Conservation (phyloP, 2,888 invertebrate species). For the Lepidocyrtoides sp. region DNA sequence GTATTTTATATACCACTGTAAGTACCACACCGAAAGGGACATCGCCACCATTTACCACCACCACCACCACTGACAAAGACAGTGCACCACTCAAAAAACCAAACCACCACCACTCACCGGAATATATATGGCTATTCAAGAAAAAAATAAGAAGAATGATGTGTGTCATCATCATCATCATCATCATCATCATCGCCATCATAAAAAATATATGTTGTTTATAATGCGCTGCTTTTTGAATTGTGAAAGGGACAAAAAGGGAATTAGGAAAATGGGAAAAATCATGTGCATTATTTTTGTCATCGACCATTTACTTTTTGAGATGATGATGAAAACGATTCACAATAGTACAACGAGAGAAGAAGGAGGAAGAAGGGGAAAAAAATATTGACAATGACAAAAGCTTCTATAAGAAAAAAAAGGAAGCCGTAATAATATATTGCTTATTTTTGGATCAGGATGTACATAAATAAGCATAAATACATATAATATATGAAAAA, state of each 20-base stretch:
- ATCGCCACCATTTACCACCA: not conserved
- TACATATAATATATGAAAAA: not conserved
- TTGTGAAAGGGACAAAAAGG: slow-evolving; percentile 10
- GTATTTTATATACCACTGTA: too few species aligned
- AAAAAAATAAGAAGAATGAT: not conserved
- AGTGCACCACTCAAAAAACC: not conserved
- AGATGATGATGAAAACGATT: not conserved
- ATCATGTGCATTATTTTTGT: slow-evolving; percentile 45
- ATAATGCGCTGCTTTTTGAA: not conserved
- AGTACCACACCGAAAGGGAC: slow-evolving; percentile 20
- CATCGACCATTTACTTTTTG: slow-evolving; percentile 26
- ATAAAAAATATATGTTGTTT: too few species aligned
- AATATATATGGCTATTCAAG: too few species aligned
- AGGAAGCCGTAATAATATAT: slow-evolving; percentile 5
- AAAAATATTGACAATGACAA: not conserved
- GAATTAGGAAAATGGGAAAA: slow-evolving; percentile 21
- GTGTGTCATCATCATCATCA: slow-evolving; percentile 23
- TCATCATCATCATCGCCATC: too few species aligned
- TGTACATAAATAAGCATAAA: slow-evolving; percentile 15
- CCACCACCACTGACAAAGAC: not conserved
- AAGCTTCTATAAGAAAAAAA: not conserved
- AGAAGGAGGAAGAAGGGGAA: not conserved
- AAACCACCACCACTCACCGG: too few species aligned
- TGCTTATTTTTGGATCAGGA: not conserved
- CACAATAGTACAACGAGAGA: not conserved